These are phyloP conservation scores for Calidris pygmaea DNA, from an alignment of 2,113 vertebrate genomes.

Conservation along the genomic window DNA sequence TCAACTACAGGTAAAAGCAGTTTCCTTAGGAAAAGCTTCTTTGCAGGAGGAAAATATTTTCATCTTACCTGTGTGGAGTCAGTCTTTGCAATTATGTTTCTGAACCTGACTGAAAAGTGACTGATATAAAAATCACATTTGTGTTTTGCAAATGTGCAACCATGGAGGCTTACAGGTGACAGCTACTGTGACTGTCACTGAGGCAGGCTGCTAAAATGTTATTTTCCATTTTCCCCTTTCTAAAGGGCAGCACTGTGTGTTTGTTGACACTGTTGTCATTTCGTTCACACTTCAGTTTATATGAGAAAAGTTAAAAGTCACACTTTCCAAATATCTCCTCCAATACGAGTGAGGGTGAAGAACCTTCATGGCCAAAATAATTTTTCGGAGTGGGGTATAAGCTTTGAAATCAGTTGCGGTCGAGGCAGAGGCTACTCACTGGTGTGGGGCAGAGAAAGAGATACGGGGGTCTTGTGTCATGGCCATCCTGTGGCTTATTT, in stretches of 20 bases:
- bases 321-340: not conserved
- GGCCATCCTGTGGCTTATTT: not conserved
- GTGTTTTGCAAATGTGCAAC: not conserved
- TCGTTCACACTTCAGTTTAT: not conserved
- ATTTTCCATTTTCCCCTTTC: not conserved
- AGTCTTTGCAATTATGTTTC: not conserved
- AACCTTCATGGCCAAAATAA: not conserved
- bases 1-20: not conserved
- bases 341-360: not conserved
- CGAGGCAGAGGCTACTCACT: not conserved
- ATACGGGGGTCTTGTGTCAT: rapidly evolving
- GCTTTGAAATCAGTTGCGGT: not conserved
- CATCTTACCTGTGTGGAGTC: not conserved
- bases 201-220: not conserved
- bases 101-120: not conserved
- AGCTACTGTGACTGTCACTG: not conserved
- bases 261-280: not conserved
- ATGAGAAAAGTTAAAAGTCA: not conserved
- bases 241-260: not conserved
- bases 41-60: not conserved
- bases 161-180: not conserved
- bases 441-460: not conserved
- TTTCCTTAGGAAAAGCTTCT: not conserved
- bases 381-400: not conserved
- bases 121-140: not conserved